phyloP scores from a whole-genome alignment of 2,113 vertebrate species.

The Muntiacus muntjak region DNA sequence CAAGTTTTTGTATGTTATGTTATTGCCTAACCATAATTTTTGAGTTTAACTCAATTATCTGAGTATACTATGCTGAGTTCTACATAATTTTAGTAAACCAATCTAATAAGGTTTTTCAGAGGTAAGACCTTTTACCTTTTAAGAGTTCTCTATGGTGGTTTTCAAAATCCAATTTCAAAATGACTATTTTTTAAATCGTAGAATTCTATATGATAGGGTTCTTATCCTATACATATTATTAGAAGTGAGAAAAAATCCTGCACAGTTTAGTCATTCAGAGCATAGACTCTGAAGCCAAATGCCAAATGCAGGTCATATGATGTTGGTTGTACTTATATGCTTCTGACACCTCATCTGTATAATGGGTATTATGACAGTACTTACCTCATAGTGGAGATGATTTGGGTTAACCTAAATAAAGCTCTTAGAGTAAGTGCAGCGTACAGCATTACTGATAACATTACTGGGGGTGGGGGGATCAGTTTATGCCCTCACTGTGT shows the following conservation, averaged over 20 bases:
- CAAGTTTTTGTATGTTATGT: neutral
- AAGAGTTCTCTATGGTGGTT: neutral
- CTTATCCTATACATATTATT: neutral
- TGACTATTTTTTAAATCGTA: neutral
- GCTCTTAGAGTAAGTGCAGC: neutral
- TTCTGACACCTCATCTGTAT: neutral
- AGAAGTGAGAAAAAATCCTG: constrained; percentile 1
- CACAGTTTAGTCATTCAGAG: neutral
- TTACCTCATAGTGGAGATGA: neutral
- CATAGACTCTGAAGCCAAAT: neutral
- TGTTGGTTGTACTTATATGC: neutral
- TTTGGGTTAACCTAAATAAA: neutral
- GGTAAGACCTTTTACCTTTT: neutral
- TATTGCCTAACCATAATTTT: neutral
- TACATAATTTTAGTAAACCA: constrained; percentile 5
- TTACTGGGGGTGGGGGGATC: neutral
- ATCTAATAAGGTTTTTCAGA: neutral
- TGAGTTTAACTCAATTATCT: neutral
- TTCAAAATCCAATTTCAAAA: constrained; percentile 8
- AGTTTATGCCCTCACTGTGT: neutral
- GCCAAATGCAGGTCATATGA: neutral
- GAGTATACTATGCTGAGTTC: neutral
- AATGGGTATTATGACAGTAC: neutral
- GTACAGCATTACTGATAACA: neutral
- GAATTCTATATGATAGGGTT: neutral